Evolutionary conservation across 2,888 invertebrate genomes (phyloP), one percentile per base, ranked within the genome.

Genomic region (Electrophaes corylata): DNA sequence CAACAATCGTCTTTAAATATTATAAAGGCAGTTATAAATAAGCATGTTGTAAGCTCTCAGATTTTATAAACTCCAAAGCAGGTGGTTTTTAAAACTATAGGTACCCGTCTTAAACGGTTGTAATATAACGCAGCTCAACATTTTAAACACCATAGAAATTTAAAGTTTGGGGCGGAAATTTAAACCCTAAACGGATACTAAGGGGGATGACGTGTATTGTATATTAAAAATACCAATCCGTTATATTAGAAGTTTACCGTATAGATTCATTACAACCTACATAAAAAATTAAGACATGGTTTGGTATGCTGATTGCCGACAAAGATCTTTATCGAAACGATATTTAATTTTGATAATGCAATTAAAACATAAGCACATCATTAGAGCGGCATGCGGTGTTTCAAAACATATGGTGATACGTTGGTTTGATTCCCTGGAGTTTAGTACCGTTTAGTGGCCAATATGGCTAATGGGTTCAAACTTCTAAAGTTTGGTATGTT

Each of bases 271-370:
- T 20, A 20, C 5, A 4, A 1, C 5, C 3, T 4, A 20, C 20
- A 20, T 20, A 20, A 20, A 20, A 20, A 20, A 20, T n/a, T 19
- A 57, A 63, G 57, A 55, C 39, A 63, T 56, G 46, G 57, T 64
- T 66, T 67, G 65, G 64, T 65, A 59, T 57, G 55, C 56, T 62
- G 53, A 58, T 62, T 56, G 56, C 64, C 59, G 51, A 62, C 50
- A 62, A 55, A 64, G 61, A 62, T 65, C 37, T 53, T 37, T 61
- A 56, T 57, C 57, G 45, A 44, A 57, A 49, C 58, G 40, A 51
- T 46, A n/a, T n/a, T n/a, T n/a, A n/a, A n/a, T 50, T 62, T 63
- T 60, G 61, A 64, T 62, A 64, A 57, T 58, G 61, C 61, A 63
- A 60, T 64, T 61, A 64, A 62, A 53, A 49, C 37, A 44, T 55